Percentiles rank a stretch among this genome's conserved stretches.
phyloP scores from a whole-genome alignment of 2,888 invertebrate genomes.

The Teinopalpus imperialis region DNA sequence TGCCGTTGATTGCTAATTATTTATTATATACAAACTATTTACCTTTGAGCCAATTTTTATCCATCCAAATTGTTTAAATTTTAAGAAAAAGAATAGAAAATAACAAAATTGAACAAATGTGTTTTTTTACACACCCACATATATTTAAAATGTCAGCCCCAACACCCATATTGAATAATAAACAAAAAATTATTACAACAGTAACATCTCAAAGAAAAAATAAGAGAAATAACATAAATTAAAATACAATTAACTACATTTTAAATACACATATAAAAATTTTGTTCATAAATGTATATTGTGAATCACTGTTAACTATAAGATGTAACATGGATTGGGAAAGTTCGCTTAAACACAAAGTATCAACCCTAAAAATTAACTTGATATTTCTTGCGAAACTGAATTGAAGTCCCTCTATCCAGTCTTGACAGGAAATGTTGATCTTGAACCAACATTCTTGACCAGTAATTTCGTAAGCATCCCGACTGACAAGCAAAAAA shows the following conservation, averaged over 20 bases:
- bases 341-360: conserved; percentile 14
- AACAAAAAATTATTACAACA: conserved; percentile 20
- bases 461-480: conserved; percentile 80
- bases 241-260: neutral
- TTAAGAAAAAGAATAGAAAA: conserved; percentile 69
- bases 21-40: conserved; percentile 68
- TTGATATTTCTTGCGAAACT: no score
- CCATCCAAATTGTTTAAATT: conserved; percentile 63
- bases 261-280: neutral
- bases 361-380: conserved; percentile 6
- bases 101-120: conserved; percentile 47
- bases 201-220: neutral
- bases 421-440: conserved; percentile 50
- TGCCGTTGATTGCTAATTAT: conserved; percentile 63
- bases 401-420: conserved; percentile 43
- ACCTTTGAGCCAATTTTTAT: conserved; percentile 53
- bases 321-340: conserved; percentile 1
- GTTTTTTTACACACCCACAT: conserved; percentile 45
- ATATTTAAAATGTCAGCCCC: conserved; percentile 28
- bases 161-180: conserved; percentile 29
- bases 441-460: conserved; percentile 63
- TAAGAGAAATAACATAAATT: conserved; percentile 3
- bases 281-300: conserved; percentile 9
- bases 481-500: conserved; percentile 85
- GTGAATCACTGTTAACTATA: no score